A percentile compares a stretch with the other conserved stretches of the same genome.
phyloP scores from a whole-genome alignment of 2,888 invertebrate species.

The Oxystoma pomonae region DNA sequence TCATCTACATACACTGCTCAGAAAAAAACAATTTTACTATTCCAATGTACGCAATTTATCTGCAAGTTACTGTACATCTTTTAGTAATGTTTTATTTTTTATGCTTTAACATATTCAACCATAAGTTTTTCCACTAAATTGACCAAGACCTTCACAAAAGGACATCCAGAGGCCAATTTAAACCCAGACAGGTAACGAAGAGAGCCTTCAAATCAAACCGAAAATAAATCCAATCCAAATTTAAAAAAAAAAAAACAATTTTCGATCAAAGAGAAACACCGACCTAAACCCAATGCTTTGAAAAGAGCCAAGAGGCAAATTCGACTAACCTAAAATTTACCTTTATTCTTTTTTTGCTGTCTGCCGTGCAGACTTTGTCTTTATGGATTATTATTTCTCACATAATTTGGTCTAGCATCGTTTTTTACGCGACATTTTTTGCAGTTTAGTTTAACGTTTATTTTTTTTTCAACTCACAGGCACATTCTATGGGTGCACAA shows the following conservation, averaged over 20 bases:
- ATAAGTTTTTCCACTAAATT: not conserved
- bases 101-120: no score
- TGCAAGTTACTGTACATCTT: no score
- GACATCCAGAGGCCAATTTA: not conserved
- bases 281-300: not conserved
- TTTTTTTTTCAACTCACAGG: not conserved
- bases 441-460: not conserved
- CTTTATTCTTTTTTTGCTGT: not conserved
- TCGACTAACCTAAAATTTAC: not conserved
- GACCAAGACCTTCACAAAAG: not conserved
- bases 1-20: no score
- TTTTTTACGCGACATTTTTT: not conserved
- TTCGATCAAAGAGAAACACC: not conserved
- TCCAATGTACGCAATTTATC: no score
- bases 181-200: not conserved
- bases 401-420: not conserved
- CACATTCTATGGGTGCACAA: not conserved
- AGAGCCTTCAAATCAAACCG: not conserved
- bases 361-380: not conserved
- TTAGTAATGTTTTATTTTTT: no score
- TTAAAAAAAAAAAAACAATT: not conserved
- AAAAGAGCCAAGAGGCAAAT: not conserved
- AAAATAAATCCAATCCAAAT: not conserved
- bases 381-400: not conserved
- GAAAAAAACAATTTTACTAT: no score